These are phyloP conservation scores for Acanthopleura granulata DNA, from an alignment of 2,888 invertebrate genomes.

Conservation along the genomic window DNA sequence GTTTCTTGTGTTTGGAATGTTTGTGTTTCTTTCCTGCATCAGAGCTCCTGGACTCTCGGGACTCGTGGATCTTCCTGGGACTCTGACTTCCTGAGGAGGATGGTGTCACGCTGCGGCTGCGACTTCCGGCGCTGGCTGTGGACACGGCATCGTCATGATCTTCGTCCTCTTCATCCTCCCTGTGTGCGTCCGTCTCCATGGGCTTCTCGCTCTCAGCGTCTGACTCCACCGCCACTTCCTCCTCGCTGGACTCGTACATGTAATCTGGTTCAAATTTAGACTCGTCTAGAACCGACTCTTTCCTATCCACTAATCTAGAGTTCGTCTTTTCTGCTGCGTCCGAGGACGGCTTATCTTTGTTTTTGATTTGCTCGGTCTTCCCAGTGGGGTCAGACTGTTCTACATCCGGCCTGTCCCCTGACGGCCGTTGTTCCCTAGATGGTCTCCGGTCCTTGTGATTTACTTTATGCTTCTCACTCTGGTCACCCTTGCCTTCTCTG, in stretches of 20 bases:
- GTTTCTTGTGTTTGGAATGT: slow-evolving; percentile 32
- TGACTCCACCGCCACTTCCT: slow-evolving; percentile 39
- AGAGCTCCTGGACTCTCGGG: slow-evolving; percentile 22
- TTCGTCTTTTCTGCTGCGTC: background rate
- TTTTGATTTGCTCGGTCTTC: no score
- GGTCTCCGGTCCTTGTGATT: background rate
- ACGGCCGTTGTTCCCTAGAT: background rate
- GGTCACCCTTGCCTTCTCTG: no score
- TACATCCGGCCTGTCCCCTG: background rate
- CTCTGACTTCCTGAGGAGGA: slow-evolving; percentile 23
- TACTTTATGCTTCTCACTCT: background rate
- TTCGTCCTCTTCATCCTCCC: slow-evolving; percentile 22
- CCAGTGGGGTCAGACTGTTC: no score
- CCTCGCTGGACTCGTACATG: slow-evolving; percentile 20
- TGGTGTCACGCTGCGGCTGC: background rate
- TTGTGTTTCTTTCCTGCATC: slow-evolving; percentile 46
- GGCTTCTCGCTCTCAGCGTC: slow-evolving; percentile 32
- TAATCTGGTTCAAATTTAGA: slow-evolving; percentile 63
- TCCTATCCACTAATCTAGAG: slow-evolving; percentile 36
- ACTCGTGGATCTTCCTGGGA: background rate
- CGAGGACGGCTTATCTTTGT: background rate
- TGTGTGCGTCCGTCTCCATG: slow-evolving; percentile 5
- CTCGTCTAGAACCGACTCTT: slow-evolving; percentile 61
- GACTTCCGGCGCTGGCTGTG: background rate
- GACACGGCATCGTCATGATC: background rate